phyloP scores from a whole-genome alignment of 2,113 vertebrate genomes.

The Hipposideros armiger region DNA sequence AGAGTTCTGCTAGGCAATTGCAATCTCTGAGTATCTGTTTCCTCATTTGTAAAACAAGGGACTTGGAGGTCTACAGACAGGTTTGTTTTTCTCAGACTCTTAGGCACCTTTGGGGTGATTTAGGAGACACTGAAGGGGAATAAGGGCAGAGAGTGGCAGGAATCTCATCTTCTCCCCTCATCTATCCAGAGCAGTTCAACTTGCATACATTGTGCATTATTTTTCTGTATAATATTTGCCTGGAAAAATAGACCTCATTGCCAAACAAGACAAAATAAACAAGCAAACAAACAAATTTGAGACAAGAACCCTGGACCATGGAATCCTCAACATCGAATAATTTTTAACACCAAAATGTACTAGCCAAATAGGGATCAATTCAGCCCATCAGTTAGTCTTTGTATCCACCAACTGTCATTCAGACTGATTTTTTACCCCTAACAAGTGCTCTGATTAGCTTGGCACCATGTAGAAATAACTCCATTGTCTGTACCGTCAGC shows the following conservation, averaged over 20 bases:
- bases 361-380: slow-evolving; percentile 19
- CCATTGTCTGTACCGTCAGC: neutral
- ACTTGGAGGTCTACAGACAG: neutral
- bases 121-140: neutral
- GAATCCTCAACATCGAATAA: slow-evolving; percentile 44
- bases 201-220: neutral
- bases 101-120: neutral
- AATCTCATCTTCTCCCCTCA: neutral
- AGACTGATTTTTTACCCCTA: neutral
- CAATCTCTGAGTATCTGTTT: neutral
- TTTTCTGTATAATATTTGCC: neutral
- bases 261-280: slow-evolving; percentile 26
- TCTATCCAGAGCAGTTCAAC: neutral
- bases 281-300: slow-evolving; percentile 49
- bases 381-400: slow-evolving; percentile 39
- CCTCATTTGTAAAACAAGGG: neutral
- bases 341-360: slow-evolving; percentile 46
- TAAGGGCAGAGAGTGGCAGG: too few species aligned
- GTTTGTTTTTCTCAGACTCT: neutral
- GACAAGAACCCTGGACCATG: slow-evolving; percentile 36
- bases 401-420: slow-evolving; percentile 44
- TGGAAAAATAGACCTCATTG: neutral
- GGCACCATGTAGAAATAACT: slow-evolving; percentile 3
- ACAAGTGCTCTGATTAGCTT: slow-evolving; percentile 67
- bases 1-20: neutral